Conservation (phyloP, 2,797 vertebrate species). For the Sebastes cheni region DNA sequence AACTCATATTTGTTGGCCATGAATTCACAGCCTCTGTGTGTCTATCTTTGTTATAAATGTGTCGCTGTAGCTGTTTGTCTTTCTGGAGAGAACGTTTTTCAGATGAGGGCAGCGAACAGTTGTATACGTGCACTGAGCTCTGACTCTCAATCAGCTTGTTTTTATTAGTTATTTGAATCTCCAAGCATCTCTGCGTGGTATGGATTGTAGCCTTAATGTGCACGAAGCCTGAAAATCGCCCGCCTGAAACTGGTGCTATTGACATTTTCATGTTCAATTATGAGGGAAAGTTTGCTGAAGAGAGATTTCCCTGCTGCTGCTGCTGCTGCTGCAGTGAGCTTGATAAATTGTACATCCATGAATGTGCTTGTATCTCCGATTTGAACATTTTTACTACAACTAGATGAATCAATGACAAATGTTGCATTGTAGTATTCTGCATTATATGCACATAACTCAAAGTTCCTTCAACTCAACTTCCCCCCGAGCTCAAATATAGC, state of each 20-base stretch:
- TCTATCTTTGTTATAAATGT: conserved; percentile 31
- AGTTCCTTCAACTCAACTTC: conserved; percentile 30
- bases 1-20: conserved; percentile 30
- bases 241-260: conserved; percentile 29
- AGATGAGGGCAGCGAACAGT: conserved; percentile 26
- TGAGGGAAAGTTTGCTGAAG: conserved; percentile 18
- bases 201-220: conserved; percentile 39
- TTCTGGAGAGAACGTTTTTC: conserved; percentile 40
- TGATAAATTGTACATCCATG: conserved; percentile 37
- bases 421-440: conserved; percentile 54
- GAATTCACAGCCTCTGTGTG: conserved; percentile 19
- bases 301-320: conserved; percentile 35
- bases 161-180: conserved; percentile 38
- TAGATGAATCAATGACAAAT: conserved; percentile 48
- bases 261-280: conserved; percentile 44
- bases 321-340: neutral
- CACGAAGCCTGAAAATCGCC: conserved; percentile 21
- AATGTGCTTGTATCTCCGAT: conserved; percentile 52
- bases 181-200: conserved; percentile 16
- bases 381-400: conserved; percentile 1
- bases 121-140: conserved; percentile 24
- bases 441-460: conserved; percentile 51
- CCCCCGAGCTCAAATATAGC: conserved; percentile 7
- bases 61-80: conserved; percentile 42
- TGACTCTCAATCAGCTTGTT: conserved; percentile 16